phyloP scores from a whole-genome alignment of 2,888 invertebrate species.

The Tinea trinotella region DNA sequence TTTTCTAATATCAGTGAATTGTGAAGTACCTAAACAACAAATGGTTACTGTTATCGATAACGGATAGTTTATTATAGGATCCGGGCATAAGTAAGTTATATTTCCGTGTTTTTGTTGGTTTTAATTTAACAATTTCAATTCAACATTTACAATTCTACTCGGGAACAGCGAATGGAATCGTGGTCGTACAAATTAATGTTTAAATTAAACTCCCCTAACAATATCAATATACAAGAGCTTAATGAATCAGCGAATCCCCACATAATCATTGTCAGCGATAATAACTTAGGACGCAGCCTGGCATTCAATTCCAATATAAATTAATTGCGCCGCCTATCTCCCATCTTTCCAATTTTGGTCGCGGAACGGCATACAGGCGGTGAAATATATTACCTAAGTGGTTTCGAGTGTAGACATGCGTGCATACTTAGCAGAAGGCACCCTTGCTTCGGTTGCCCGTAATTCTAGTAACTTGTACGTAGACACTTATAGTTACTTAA shows the following conservation, averaged over 20 bases:
- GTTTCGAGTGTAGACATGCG: conserved; percentile 10
- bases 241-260: neutral
- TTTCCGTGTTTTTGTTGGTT: too few species aligned
- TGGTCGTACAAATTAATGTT: neutral
- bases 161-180: neutral
- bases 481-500: neutral
- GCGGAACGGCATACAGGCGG: neutral
- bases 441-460: neutral
- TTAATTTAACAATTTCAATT: neutral
- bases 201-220: neutral
- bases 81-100: too few species aligned
- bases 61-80: too few species aligned
- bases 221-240: neutral
- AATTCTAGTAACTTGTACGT: conserved; percentile 1
- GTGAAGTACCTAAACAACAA: too few species aligned
- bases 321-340: conserved; percentile 1
- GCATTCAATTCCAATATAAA: conserved; percentile 4
- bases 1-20: too few species aligned
- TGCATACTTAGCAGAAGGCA: conserved; percentile 2
- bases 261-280: neutral
- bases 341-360: conserved; percentile 12
- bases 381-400: neutral
- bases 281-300: conserved; percentile 3
- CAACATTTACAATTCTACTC: neutral
- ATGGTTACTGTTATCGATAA: too few species aligned